Conservation (phyloP, 2,113 vertebrate species). For the Lepus timidus region DNA sequence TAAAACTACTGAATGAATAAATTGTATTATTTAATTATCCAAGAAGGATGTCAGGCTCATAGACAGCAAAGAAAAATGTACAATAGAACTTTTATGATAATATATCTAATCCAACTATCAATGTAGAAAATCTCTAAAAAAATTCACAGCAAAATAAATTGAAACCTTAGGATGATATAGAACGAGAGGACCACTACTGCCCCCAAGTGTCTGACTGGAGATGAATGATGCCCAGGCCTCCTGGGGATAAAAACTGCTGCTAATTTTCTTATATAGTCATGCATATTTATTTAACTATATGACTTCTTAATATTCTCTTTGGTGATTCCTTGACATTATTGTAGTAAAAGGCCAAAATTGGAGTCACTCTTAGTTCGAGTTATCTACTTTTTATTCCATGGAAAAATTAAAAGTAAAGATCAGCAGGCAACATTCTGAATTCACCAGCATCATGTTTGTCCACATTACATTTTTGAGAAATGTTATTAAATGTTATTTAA, state of each 20-base stretch:
- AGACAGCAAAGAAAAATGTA: neutral
- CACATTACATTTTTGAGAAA: neutral
- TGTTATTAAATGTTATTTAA: neutral
- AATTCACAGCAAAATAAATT: neutral
- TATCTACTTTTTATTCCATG: neutral
- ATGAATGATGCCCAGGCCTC: neutral
- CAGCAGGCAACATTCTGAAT: neutral
- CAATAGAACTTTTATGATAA: neutral
- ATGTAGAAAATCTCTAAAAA: neutral
- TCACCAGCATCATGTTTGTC: neutral
- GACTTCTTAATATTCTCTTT: neutral
- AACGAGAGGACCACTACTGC: constrained; percentile 67
- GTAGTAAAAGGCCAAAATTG: neutral
- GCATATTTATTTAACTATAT: neutral
- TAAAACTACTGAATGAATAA: neutral
- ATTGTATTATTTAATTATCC: neutral
- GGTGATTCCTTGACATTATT: neutral
- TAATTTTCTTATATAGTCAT: neutral
- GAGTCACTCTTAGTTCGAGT: neutral
- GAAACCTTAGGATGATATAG: neutral
- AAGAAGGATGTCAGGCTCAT: neutral
- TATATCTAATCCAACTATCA: neutral
- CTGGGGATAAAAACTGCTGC: neutral
- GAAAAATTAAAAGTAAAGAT: neutral
- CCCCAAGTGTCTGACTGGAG: constrained; percentile 59